phyloP scores from a whole-genome alignment of 2,797 vertebrate species.

The Lepilemur ruficaudatus region DNA sequence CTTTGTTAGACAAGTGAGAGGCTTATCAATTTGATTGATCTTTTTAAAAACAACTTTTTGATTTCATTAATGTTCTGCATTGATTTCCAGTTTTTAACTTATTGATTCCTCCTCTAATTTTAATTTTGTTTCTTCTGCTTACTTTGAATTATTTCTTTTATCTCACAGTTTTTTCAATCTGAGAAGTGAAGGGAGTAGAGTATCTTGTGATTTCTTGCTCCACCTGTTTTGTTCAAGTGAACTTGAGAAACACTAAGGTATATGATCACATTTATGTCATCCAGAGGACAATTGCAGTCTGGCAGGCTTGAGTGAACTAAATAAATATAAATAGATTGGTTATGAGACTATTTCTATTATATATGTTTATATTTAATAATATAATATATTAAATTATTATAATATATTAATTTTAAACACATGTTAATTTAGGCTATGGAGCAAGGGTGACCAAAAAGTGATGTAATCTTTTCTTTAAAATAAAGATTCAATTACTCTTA shows the following conservation, averaged over 20 bases:
- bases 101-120: not conserved
- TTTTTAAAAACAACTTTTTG: not conserved
- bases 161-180: not conserved
- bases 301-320: not conserved
- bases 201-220: not conserved
- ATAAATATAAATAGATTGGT: not conserved
- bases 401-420: not conserved
- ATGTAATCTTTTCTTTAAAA: not conserved
- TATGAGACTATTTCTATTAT: not conserved
- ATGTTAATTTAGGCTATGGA: not conserved
- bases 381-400: not conserved
- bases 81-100: not conserved
- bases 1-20: not conserved
- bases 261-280: not conserved
- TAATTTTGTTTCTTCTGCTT: not conserved
- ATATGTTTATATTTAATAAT: not conserved
- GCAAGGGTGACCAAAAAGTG: not conserved
- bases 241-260: not conserved
- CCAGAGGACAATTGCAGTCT: not conserved
- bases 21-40: not conserved
- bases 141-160: not conserved
- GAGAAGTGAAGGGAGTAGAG: not conserved
- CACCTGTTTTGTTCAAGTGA: not conserved
- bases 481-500: not conserved
- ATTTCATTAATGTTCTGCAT: not conserved